These are phyloP conservation scores for Malacosoma neustria DNA, from an alignment of 2,888 invertebrate genomes.

Conservation along the genomic window DNA sequence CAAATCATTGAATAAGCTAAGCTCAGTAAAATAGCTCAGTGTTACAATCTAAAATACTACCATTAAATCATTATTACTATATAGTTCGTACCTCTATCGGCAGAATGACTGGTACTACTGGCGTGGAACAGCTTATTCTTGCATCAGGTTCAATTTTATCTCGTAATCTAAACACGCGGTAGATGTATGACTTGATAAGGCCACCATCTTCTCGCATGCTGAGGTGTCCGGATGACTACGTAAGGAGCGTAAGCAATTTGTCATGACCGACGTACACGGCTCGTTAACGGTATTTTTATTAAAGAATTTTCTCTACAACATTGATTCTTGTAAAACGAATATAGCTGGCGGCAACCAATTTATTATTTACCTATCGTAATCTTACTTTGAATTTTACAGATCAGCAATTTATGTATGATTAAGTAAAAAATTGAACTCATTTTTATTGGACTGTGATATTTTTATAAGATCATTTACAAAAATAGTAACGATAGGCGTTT, in stretches of 20 bases:
- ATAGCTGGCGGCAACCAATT: constrained; percentile 24
- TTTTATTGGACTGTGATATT: too few relatives aligned
- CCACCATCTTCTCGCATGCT: constrained; percentile 44
- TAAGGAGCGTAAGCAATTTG: constrained; percentile 72
- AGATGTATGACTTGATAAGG: constrained; percentile 55
- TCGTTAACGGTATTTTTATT: constrained; percentile 49
- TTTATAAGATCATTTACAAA: too few relatives aligned
- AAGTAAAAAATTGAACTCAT: too few relatives aligned
- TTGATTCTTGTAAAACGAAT: constrained; percentile 24
- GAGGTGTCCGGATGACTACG: constrained; percentile 61
- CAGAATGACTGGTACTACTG: constrained; percentile 26
- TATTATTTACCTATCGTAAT: constrained; percentile 17
- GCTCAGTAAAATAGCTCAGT: too few relatives aligned
- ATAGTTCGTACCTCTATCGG: too few relatives aligned
- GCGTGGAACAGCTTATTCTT: constrained; percentile 21
- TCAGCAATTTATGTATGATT: not conserved
- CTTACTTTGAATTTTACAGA: not conserved
- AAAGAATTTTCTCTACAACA: constrained; percentile 24
- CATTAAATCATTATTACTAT: too few relatives aligned
- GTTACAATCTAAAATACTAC: too few relatives aligned
- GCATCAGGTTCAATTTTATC: constrained; percentile 59
- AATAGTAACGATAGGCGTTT: too few relatives aligned
- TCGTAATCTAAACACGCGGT: constrained; percentile 54
- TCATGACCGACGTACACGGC: constrained; percentile 59
- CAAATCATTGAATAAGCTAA: too few relatives aligned